Evolutionary conservation across 2,113 vertebrate species (phyloP), one percentile per base, ranked within the genome.

Genomic region (Amphiprion ocellaris): DNA sequence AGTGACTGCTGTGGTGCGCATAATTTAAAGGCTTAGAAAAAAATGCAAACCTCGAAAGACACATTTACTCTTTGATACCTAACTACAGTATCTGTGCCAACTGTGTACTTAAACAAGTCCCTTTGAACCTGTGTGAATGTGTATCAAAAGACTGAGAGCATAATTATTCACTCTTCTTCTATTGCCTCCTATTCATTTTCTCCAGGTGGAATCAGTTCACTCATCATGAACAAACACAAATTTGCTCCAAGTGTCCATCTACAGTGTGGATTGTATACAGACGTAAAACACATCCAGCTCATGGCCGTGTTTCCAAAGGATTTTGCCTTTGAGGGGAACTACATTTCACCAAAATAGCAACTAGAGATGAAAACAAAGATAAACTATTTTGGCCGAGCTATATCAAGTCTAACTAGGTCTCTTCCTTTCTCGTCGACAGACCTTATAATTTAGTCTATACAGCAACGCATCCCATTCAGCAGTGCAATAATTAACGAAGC

Each of bases 1-100:
- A 79, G 64, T 23, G 56, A 49, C 63, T 53, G 65, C 66, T 21
- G 69, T 49, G 62, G 54, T 17, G 49, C 61, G 59, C 81, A 84
- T 91, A 77, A 93, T 92, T 92, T 87, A 87, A 87, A 89, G 90
- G 67, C 76, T 79, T 70, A 23, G 52, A 85, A 79, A 86, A 80
- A 85, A 82, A 88, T 81, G 53, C 59, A 71, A 84, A 87, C 70
- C 69, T 84, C 61, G 63, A 73, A 70, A 88, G 72, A 54, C 68
- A 70, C 49, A 71, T 56, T 60, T 65, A n/a, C 77, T 79, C 89
- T 86, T 89, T 90, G 72, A 92, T 88, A 76, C 61, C 69, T 54
- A 86, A 54, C 77, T 80, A 60, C 77, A 82, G 79, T 24, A 53
- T 86, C 63, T 66, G 64, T 71, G 56, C 33, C 82, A 69, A 65